Conservation (phyloP, 2,888 invertebrate species). For the Druceiella hillmani region DNA sequence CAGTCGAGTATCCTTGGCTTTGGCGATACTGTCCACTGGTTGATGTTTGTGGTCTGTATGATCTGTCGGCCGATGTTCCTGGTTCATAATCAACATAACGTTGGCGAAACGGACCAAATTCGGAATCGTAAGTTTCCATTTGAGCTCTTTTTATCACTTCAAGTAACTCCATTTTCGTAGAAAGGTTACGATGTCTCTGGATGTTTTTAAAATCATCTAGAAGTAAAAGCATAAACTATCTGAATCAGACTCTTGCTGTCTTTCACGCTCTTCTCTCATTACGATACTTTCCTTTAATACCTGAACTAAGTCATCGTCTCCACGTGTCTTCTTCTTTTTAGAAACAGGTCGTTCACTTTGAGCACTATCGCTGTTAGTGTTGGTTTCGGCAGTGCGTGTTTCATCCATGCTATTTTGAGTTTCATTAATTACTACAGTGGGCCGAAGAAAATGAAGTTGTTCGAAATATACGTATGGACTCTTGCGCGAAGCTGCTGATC, state of each 20-base stretch:
- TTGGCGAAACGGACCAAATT: slow-evolving; percentile 24
- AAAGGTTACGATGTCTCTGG: slow-evolving; percentile 26
- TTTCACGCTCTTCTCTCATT: slow-evolving; percentile 26
- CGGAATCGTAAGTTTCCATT: slow-evolving; percentile 24
- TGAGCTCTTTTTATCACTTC: slow-evolving; percentile 27
- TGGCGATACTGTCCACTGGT: slow-evolving; percentile 26
- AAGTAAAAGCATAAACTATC: slow-evolving; percentile 26
- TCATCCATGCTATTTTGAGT: slow-evolving; percentile 24
- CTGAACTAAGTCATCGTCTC: slow-evolving; percentile 19
- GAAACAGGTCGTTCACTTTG: slow-evolving; percentile 25
- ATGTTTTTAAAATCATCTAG: slow-evolving; percentile 26
- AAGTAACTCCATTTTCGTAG: slow-evolving; percentile 27
- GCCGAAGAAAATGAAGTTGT: too few relatives aligned
- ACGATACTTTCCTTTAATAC: slow-evolving; percentile 26
- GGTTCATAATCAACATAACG: slow-evolving; percentile 25
- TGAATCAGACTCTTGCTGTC: slow-evolving; percentile 26
- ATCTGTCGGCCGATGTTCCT: slow-evolving; percentile 26
- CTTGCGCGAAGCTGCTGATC: too few relatives aligned
- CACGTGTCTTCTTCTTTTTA: slow-evolving; percentile 26
- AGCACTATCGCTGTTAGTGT: slow-evolving; percentile 20
- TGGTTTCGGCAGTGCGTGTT: slow-evolving; percentile 25
- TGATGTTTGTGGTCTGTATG: slow-evolving; percentile 25
- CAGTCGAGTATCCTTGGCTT: slow-evolving; percentile 25
- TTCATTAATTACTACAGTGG: too few relatives aligned
- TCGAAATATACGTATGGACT: too few relatives aligned